phyloP scores from a whole-genome alignment of 2,113 vertebrate genomes.

The Oenanthe melanoleuca region DNA sequence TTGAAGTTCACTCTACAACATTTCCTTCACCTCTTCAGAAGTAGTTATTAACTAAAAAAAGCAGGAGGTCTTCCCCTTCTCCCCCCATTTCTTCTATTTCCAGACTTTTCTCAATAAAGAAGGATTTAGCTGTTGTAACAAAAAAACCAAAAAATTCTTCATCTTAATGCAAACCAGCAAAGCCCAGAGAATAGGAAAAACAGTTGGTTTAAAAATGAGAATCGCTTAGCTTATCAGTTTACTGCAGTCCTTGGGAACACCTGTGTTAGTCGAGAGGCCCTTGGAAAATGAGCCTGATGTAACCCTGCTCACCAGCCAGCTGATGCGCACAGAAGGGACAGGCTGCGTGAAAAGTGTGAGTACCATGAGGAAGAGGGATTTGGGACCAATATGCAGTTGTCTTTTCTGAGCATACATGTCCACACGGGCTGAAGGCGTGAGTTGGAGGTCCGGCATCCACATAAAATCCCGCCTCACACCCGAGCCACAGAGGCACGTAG shows the following conservation, averaged over 20 bases:
- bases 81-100: conserved; percentile 46
- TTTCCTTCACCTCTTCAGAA: conserved; percentile 66
- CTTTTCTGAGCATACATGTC: conserved; percentile 98
- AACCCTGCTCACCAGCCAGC: conserved; percentile 92
- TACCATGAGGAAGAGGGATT: conserved; percentile 96
- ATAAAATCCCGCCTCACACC: conserved; percentile 96
- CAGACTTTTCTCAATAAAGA: conserved; percentile 56
- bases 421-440: conserved; percentile 93
- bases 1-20: conserved; percentile 60
- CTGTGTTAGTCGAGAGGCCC: conserved; percentile 90
- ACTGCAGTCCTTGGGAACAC: conserved; percentile 48
- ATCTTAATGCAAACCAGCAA: conserved; percentile 79
- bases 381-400: conserved; percentile 97
- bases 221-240: conserved; percentile 76
- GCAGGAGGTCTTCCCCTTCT: conserved; percentile 4
- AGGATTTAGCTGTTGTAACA: conserved; percentile 66
- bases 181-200: conserved; percentile 74
- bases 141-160: conserved; percentile 65
- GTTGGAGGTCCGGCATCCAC: conserved; percentile 96
- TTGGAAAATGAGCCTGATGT: conserved; percentile 98
- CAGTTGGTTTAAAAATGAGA: conserved; percentile 68
- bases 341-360: conserved; percentile 97
- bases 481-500: conserved; percentile 97
- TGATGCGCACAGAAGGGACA: conserved; percentile 98
- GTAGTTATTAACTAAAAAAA: conserved; percentile 56